Evolutionary conservation across 2,113 vertebrate genomes (phyloP).

Genomic region (Pelmatolapia mariae): DNA sequence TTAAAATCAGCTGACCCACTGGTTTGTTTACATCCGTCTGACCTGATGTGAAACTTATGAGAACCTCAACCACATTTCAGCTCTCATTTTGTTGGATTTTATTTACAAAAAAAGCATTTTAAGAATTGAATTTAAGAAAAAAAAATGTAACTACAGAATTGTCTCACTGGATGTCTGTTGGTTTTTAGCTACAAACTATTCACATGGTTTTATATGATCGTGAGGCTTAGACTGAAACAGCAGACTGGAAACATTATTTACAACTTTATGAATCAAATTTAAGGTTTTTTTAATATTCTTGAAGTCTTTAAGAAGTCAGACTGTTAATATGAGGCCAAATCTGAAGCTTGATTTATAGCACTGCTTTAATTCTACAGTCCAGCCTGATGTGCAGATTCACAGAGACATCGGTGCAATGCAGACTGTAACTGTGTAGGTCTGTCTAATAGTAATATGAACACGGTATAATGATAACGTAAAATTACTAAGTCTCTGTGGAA

Average conservation of each 20-base stretch:
- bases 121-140: not conserved
- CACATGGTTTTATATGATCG: not conserved
- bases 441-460: not conserved
- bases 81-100: not conserved
- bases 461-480: rapidly evolving
- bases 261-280: not conserved
- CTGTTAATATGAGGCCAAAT: not conserved
- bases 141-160: not conserved
- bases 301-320: not conserved
- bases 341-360: not conserved
- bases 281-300: not conserved
- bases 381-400: not conserved
- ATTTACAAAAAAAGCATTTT: not conserved
- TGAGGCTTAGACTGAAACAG: not conserved
- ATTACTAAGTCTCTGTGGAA: not conserved
- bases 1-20: not conserved
- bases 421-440: rapidly evolving
- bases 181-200: not conserved
- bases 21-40: not conserved
- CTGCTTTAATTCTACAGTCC: not conserved
- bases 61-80: rapidly evolving
- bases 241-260: not conserved
- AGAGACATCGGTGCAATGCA: rapidly evolving
- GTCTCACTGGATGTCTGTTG: not conserved
- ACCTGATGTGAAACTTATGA: not conserved